phyloP scores from a whole-genome alignment of 2,113 vertebrate species.

The Rhagologus leucostigma region DNA sequence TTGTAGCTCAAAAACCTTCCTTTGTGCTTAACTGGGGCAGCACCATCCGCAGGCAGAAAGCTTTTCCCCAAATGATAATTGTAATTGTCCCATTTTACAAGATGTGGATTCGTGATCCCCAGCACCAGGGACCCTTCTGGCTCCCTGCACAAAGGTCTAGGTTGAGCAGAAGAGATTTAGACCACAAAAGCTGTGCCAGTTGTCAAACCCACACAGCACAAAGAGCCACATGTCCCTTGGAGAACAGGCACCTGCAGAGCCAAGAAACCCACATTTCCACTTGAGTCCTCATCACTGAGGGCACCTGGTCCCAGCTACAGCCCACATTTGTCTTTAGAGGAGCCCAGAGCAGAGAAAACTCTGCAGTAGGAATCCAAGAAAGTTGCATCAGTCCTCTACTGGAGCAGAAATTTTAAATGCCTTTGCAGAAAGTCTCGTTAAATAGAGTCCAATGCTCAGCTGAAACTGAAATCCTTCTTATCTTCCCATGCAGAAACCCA shows the following conservation, averaged over 20 bases:
- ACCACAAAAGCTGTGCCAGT: not conserved
- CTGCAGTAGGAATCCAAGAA: not conserved
- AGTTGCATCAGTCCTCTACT: not conserved
- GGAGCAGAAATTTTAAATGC: not conserved
- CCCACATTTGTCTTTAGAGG: not conserved
- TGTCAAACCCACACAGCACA: not conserved
- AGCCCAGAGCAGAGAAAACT: not conserved
- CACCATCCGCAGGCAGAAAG: not conserved
- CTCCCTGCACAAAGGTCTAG: not conserved
- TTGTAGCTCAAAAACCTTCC: not conserved
- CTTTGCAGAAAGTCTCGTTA: not conserved
- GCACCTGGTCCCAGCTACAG: not conserved
- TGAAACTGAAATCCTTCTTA: conserved; percentile 28
- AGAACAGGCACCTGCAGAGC: not conserved
- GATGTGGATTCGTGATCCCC: not conserved
- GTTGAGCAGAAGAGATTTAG: not conserved
- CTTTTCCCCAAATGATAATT: not conserved
- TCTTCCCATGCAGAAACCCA: conserved; percentile 14
- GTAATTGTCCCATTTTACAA: not conserved
- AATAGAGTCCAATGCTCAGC: not conserved
- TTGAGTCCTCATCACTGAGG: not conserved
- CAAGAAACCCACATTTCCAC: not conserved
- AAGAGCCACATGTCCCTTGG: not conserved
- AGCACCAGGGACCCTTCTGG: not conserved
- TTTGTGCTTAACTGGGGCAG: not conserved